A percentile compares a stretch with the other conserved stretches of the same genome.
phyloP scores from a whole-genome alignment of 2,888 invertebrate genomes.

The Herminia tarsipennalis region DNA sequence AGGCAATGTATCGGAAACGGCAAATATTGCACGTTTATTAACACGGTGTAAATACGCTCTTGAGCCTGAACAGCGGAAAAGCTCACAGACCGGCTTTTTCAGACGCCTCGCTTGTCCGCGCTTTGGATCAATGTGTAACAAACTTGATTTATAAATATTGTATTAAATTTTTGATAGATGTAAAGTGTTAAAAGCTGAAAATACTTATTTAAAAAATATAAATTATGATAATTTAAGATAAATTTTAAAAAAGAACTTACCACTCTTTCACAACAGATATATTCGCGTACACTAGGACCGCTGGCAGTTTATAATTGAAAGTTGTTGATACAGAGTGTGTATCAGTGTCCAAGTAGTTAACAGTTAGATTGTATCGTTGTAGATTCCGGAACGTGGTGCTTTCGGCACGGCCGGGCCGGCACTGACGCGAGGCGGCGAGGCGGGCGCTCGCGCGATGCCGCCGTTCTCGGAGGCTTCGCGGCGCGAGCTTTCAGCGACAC shows the following conservation, averaged over 20 bases:
- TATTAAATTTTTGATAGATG: background rate
- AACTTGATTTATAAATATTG: background rate
- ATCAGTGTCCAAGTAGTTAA: slow-evolving; percentile 70
- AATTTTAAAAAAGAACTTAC: slow-evolving; percentile 61
- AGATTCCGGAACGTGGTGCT: slow-evolving; percentile 72
- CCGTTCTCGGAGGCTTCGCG: slow-evolving; percentile 77
- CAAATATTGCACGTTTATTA: slow-evolving; percentile 14
- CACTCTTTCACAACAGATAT: slow-evolving; percentile 65
- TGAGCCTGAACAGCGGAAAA: slow-evolving; percentile 61
- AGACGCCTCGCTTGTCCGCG: slow-evolving; percentile 55
- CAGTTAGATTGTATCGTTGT: slow-evolving; percentile 53
- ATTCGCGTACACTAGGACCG: slow-evolving; percentile 65
- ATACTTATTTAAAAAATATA: slow-evolving; percentile 5
- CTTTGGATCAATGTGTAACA: slow-evolving; percentile 21
- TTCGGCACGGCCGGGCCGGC: slow-evolving; percentile 85
- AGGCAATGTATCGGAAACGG: background rate
- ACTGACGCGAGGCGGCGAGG: slow-evolving; percentile 77
- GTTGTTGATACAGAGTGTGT: slow-evolving; percentile 58
- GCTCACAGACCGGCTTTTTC: slow-evolving; percentile 71
- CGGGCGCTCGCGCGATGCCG: slow-evolving; percentile 59
- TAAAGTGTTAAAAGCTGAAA: background rate
- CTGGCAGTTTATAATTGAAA: slow-evolving; percentile 54
- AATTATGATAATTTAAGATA: slow-evolving; percentile 9
- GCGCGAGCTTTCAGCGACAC: slow-evolving; percentile 84
- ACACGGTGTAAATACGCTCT: slow-evolving; percentile 22